These are phyloP conservation scores for Crocallis elinguaria DNA, from an alignment of 2,888 invertebrate species.

Conservation along the genomic window DNA sequence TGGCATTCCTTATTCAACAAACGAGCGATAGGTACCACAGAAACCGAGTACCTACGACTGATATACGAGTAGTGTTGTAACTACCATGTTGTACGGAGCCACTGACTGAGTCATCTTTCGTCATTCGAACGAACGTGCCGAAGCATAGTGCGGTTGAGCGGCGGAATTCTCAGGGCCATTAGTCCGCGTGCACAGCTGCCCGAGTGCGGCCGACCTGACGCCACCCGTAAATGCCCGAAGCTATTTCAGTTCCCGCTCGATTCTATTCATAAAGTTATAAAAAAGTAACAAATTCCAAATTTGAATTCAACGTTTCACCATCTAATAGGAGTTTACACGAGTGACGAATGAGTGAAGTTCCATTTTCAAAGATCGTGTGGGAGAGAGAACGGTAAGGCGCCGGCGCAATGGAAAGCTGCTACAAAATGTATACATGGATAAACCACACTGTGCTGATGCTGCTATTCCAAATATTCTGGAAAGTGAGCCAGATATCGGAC, in stretches of 20 bases:
- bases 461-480: slow-evolving; percentile 80
- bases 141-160: slow-evolving; percentile 36
- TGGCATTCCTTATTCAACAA: no score
- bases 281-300: neutral
- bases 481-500: slow-evolving; percentile 79
- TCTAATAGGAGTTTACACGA: slow-evolving; percentile 23
- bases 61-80: no score
- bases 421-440: slow-evolving; percentile 78
- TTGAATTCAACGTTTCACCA: neutral
- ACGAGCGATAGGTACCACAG: no score
- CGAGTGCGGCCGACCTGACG: slow-evolving; percentile 64
- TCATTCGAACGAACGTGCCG: slow-evolving; percentile 59
- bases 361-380: slow-evolving; percentile 70
- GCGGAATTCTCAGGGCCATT: slow-evolving; percentile 63
- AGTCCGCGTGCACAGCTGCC: slow-evolving; percentile 75
- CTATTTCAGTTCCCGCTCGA: slow-evolving; percentile 65
- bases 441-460: slow-evolving; percentile 77
- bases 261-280: slow-evolving; percentile 40
- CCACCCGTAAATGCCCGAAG: slow-evolving; percentile 33
- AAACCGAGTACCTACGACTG: no score
- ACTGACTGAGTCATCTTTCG: slow-evolving; percentile 69
- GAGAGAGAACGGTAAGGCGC: slow-evolving; percentile 59
- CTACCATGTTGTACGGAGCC: slow-evolving; percentile 1
- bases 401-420: slow-evolving; percentile 76
- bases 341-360: slow-evolving; percentile 79